phyloP scores from a whole-genome alignment of 2,797 vertebrate genomes.

The Amphiprion clarkii region DNA sequence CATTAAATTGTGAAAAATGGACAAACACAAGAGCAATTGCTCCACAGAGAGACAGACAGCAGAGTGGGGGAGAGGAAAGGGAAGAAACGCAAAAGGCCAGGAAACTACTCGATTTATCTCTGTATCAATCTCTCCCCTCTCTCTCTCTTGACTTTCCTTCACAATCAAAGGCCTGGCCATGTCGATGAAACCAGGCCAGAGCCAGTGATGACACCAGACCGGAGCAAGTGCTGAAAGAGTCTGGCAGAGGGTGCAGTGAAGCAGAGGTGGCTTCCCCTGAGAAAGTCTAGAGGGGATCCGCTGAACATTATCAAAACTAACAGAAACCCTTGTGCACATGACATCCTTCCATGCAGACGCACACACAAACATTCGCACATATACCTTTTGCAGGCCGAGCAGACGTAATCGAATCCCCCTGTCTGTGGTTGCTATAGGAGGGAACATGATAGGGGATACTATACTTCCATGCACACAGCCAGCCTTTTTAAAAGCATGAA shows the following conservation, averaged over 20 bases:
- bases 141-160: constrained; percentile 46
- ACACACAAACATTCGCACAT: constrained; percentile 51
- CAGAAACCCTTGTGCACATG: constrained; percentile 64
- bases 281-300: constrained; percentile 53
- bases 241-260: constrained; percentile 46
- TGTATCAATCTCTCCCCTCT: constrained; percentile 37
- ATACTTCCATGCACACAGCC: constrained; percentile 74
- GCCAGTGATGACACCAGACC: constrained; percentile 61
- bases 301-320: constrained; percentile 68
- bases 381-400: constrained; percentile 34
- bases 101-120: constrained; percentile 59
- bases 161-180: constrained; percentile 64
- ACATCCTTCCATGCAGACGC: constrained; percentile 60
- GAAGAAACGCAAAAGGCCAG: constrained; percentile 47
- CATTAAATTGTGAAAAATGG: constrained; percentile 47
- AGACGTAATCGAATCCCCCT: constrained; percentile 72
- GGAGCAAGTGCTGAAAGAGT: constrained; percentile 69
- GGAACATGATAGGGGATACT: constrained; percentile 78
- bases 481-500: constrained; percentile 81
- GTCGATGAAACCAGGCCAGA: constrained; percentile 60
- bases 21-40: constrained; percentile 27
- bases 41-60: constrained; percentile 38
- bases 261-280: constrained; percentile 60
- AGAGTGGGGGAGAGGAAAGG: constrained; percentile 28
- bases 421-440: constrained; percentile 75